A percentile compares a stretch with the other conserved stretches of the same genome.
phyloP scores from a whole-genome alignment of 2,888 invertebrate species.

The Pseudococcus viburni region DNA sequence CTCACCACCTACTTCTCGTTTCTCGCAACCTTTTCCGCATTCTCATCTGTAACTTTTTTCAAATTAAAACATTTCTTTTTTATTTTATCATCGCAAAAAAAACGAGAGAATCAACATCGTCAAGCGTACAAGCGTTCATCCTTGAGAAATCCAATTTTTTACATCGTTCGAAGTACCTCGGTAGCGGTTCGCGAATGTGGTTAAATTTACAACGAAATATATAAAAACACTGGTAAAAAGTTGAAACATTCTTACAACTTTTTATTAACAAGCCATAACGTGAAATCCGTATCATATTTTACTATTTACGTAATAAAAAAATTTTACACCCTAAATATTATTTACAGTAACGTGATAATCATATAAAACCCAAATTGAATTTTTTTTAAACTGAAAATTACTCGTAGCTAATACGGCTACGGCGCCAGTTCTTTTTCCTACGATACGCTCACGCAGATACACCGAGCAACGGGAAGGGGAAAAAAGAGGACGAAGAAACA shows the following conservation, averaged over 20 bases:
- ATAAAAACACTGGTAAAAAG: slow-evolving; percentile 39
- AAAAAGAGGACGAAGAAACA: neutral
- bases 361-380: slow-evolving; percentile 50
- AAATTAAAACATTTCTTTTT: neutral
- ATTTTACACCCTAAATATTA: slow-evolving; percentile 41
- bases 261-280: slow-evolving; percentile 54
- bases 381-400: slow-evolving; percentile 39
- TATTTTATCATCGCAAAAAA: neutral
- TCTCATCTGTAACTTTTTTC: neutral
- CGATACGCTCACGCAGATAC: neutral
- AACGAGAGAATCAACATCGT: neutral
- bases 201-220: slow-evolving; percentile 43
- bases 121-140: slow-evolving; percentile 1
- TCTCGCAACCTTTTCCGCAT: neutral
- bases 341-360: slow-evolving; percentile 52
- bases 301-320: slow-evolving; percentile 47
- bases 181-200: slow-evolving; percentile 24
- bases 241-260: slow-evolving; percentile 43
- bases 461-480: neutral
- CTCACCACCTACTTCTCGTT: neutral
- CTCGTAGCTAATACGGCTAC: slow-evolving; percentile 11
- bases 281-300: slow-evolving; percentile 52
- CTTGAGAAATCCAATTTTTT: neutral
- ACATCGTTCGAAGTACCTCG: slow-evolving; percentile 26
- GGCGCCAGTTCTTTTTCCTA: slow-evolving; percentile 27